Evolutionary conservation across 2,113 vertebrate genomes (phyloP), one percentile per base, ranked within the genome.

Genomic region (Hassar affinis): DNA sequence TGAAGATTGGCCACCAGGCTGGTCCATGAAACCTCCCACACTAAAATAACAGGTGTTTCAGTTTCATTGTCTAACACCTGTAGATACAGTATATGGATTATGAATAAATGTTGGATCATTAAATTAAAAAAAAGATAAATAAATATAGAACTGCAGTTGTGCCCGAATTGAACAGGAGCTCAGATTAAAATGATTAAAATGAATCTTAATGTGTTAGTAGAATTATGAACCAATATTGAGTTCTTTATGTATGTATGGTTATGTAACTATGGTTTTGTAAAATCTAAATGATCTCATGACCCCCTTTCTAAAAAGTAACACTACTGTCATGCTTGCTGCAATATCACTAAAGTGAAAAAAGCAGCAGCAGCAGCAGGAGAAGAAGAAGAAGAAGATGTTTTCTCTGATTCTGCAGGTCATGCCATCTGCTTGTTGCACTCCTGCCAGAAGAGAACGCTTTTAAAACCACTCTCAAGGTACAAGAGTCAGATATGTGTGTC

Each of bases 401-500:
- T 75, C 75, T 81, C 78, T 69, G 83, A 86, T 82, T 76, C 52
- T 25, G 71, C 59, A 86, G 86, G 83, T 89, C 85, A 87, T 62
- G 68, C 71, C 85, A 80, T 86, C 84, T 85, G 85, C 80, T 87
- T 85, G 79, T 79, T 61, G 47, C 61, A 68, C 62, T 84, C 64
- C 84, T 87, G 83, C 84, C 85, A 88, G 81, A 85, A 52, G 20
- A 69, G 79, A 85, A 42, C 47, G 22, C 82, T 78, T 88, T 80
- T 81, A 75, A 69, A 89, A 84, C 82, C 79, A 61, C 66, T 68
- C 81, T 79, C 57, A 75, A 59, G 61, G 80, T 80, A 85, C 87
- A 83, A 79, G 76, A 83, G 84, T 79, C 86, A 87, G 86, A 78
- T 72, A 82, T 75, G 71, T 76, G 51, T 49, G 72, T 69, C 54